Percentiles rank a stretch among this genome's conserved stretches.
phyloP scores from a whole-genome alignment of 2,888 invertebrate species.

The Metellina segmentata region DNA sequence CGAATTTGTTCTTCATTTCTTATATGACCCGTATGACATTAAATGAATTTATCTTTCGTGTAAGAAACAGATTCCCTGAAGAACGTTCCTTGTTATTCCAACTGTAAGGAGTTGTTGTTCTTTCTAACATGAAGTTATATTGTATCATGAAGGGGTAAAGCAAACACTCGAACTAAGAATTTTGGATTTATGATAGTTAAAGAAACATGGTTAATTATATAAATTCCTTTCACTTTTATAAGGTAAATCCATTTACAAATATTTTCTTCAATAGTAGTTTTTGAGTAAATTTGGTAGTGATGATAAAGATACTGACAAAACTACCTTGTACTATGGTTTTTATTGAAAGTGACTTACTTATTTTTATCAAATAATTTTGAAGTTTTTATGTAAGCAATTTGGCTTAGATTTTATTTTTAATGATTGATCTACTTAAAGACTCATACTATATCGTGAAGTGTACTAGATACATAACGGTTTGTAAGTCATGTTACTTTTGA shows the following conservation, averaged over 20 bases:
- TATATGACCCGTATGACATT: slow-evolving; percentile 24
- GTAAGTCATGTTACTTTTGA: no score
- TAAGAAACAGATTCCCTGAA: not conserved
- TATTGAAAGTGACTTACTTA: not conserved
- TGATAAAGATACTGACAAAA: no score
- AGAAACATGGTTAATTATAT: not conserved
- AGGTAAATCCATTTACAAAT: not conserved
- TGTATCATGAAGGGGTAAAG: not conserved
- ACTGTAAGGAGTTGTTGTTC: not conserved
- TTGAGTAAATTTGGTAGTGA: not conserved
- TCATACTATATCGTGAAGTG: no score
- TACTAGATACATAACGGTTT: no score
- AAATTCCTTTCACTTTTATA: not conserved
- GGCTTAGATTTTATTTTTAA: no score
- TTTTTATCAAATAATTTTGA: no score
- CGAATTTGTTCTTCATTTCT: slow-evolving; percentile 21
- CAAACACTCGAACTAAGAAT: not conserved
- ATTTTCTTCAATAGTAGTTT: not conserved
- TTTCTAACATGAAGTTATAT: not conserved
- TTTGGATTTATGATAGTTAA: not conserved
- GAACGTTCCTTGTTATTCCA: not conserved
- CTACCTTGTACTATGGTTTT: not conserved
- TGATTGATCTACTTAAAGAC: no score
- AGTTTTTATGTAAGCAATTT: no score
- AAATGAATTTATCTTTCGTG: slow-evolving; percentile 32